Conservation (phyloP, 1,140 invertebrate genomes). For the Elymnias hypermnestra region DNA sequence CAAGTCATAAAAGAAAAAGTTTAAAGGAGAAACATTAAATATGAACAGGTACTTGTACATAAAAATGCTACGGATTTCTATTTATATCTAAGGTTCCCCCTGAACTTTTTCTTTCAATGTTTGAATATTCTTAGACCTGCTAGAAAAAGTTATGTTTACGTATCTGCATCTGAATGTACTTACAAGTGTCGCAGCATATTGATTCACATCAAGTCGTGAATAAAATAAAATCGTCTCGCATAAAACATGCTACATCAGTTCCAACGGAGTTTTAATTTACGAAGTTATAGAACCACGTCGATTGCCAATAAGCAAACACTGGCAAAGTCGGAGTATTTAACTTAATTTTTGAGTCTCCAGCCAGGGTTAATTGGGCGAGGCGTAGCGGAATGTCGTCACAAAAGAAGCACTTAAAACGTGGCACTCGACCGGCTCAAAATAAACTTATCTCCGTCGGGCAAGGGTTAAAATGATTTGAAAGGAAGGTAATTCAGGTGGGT, state of each 20-base stretch:
- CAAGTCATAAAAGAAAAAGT: too few relatives aligned
- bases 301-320: constrained; percentile 66
- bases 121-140: too few relatives aligned
- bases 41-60: too few relatives aligned
- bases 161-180: too few relatives aligned
- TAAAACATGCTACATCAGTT: constrained; percentile 39
- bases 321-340: constrained; percentile 63
- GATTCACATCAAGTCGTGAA: constrained; percentile 21
- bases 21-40: too few relatives aligned
- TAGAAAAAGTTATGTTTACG: too few relatives aligned
- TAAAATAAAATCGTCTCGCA: constrained; percentile 26
- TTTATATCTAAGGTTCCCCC: too few relatives aligned
- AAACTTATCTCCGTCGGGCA: constrained; percentile 69
- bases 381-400: constrained; percentile 63
- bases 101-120: too few relatives aligned
- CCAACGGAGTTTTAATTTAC: constrained; percentile 54
- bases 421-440: constrained; percentile 67
- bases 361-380: constrained; percentile 59
- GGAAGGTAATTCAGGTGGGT: constrained; percentile 60
- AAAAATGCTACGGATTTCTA: too few relatives aligned
- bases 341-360: constrained; percentile 67
- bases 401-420: constrained; percentile 71
- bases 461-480: constrained; percentile 67
- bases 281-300: constrained; percentile 54
- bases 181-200: constrained; percentile 14